Evolutionary conservation across 2,888 invertebrate genomes (phyloP), one percentile per base, ranked within the genome.

Genomic region (Ferdinandea cuprea): DNA sequence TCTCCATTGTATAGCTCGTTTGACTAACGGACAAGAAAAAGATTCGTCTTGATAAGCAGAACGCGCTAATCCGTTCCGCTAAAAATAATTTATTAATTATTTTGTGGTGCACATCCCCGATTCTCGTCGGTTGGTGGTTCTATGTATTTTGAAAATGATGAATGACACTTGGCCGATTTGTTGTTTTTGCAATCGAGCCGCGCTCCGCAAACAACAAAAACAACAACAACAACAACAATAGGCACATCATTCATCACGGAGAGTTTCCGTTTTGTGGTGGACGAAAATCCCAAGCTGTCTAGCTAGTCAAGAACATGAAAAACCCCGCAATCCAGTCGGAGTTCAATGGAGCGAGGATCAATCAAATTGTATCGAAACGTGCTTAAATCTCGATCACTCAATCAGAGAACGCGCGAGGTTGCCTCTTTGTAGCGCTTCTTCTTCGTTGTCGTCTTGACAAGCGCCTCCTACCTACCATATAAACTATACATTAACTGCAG

Each of bases 331-430:
- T 15, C 50, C 9, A 28, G 25, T n/a, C 61, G 42, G 42, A 52
- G 37, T 63, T 58, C 50, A 59, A 61, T 46, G 19, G 50, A 52
- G 17, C 44, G 76, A 76, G 59, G 76, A 76, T 76, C 76, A 76
- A 76, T 76, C 76, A 76, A 59, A 21, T 68, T 35, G 61, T 58
- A 61, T 76, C 66, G 68, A 68, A 59, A 68, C 44, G 52, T 68
- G 44, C 76, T 76, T 76, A 76, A 76, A 76, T 76, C 69, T 76
- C 76, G 76, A 76, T 76, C 76, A 76, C 13, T 76, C 76, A 69
- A 74, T 74, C 74, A 68, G 1, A 5, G 28, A 9, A 9, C 59
- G 1, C 1, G 15, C 42, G 17, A 56, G 46, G 54, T 13, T 42
- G 40, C 11, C 54, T 56, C 21, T 50, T 25, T 40, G 2, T 3